These are phyloP conservation scores for Ptilorrhoa leucosticta DNA, from an alignment of 2,113 vertebrate genomes.

Conservation along the genomic window DNA sequence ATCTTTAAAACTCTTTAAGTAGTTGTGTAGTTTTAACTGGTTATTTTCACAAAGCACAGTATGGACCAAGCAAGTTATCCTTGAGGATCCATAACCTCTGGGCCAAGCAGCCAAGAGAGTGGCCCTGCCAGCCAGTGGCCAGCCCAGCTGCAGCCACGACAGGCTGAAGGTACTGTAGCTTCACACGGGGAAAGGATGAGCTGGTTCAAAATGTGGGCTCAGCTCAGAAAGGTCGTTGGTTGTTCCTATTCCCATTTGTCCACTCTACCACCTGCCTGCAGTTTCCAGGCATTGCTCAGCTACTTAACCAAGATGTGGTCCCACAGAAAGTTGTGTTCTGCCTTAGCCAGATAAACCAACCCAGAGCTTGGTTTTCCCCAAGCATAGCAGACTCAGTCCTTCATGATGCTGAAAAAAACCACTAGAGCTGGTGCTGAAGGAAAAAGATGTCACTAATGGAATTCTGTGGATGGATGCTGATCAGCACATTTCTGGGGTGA, in stretches of 20 bases:
- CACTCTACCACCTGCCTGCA: neutral
- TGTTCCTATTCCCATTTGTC: neutral
- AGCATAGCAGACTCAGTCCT: neutral
- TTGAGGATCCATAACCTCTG: neutral
- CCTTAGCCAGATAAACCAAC: neutral
- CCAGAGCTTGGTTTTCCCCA: neutral
- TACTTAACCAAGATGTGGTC: neutral
- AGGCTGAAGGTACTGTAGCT: neutral
- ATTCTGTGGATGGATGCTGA: neutral
- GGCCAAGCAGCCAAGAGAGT: neutral
- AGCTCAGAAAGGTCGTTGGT: accelerated
- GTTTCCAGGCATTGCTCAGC: neutral
- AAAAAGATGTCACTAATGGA: neutral
- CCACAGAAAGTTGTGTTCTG: neutral
- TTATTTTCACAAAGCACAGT: neutral
- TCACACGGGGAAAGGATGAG: accelerated
- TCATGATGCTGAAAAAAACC: neutral
- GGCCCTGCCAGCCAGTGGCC: neutral
- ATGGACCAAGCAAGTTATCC: neutral
- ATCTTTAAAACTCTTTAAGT: neutral
- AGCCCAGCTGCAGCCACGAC: neutral
- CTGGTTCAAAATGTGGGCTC: neutral
- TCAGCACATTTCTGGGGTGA: neutral
- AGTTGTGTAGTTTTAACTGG: neutral
- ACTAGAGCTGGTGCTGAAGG: neutral